Evolutionary conservation across 1,140 invertebrate genomes (phyloP).

Genomic region (Stratiolaelaps scimitus): DNA sequence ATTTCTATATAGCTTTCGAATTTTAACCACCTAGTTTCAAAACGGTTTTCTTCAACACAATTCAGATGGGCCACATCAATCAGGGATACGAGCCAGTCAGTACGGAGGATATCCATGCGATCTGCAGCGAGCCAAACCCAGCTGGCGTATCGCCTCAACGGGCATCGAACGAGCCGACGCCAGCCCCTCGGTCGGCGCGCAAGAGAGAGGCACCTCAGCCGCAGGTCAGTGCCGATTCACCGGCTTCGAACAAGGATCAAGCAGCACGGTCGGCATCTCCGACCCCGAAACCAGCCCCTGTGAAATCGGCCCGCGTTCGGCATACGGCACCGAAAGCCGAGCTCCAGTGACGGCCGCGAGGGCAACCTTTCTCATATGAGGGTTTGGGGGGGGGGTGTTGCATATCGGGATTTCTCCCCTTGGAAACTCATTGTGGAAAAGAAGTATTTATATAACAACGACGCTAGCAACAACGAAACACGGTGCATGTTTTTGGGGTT

Average conservation of each 20-base stretch:
- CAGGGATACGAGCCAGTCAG: constrained; percentile 22
- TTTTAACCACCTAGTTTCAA: too few species aligned
- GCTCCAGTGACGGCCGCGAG: neutral
- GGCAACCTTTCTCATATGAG: too few species aligned
- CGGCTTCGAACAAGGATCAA: neutral
- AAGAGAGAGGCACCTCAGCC: constrained; percentile 9
- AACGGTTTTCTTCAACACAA: too few species aligned
- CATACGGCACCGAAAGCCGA: neutral
- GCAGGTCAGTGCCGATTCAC: neutral
- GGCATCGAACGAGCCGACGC: neutral
- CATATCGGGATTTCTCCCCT: too few species aligned
- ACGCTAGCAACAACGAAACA: too few species aligned
- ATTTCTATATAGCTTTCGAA: too few species aligned
- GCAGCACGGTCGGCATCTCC: neutral
- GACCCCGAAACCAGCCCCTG: neutral
- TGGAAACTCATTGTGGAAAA: too few species aligned
- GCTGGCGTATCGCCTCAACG: too few species aligned
- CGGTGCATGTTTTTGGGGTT: too few species aligned
- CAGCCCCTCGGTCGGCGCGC: neutral
- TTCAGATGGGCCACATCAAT: constrained; percentile 1
- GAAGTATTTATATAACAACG: too few species aligned
- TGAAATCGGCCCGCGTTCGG: constrained; percentile 11
- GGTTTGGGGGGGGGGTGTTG: too few species aligned
- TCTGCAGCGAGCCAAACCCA: neutral
- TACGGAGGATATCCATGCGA: constrained; percentile 10